A percentile compares a stretch with the other conserved stretches of the same genome.
Conservation (phyloP, 2,888 invertebrate species). For the Agrochola lychnidis region DNA sequence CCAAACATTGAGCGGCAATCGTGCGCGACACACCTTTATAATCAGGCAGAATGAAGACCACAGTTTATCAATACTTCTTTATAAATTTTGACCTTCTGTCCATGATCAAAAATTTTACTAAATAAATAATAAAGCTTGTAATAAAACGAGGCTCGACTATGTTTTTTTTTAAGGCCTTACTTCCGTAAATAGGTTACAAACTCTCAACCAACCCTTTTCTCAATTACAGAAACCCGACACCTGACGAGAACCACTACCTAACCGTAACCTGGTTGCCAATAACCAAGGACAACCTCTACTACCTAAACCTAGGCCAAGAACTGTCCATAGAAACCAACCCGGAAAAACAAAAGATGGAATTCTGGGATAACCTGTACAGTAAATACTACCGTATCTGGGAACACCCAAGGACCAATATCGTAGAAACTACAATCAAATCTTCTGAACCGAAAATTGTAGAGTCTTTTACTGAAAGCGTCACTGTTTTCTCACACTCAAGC, state of each 20-base stretch:
- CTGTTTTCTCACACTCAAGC: conserved; percentile 34
- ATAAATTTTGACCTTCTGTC: too few relatives aligned
- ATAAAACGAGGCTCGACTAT: too few relatives aligned
- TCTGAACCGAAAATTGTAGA: conserved; percentile 65
- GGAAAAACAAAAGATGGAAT: conserved; percentile 84
- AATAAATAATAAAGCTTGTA: too few relatives aligned
- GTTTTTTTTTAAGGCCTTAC: background rate
- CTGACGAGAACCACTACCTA: conserved; percentile 84
- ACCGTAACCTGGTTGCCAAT: conserved; percentile 85
- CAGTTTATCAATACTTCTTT: background rate
- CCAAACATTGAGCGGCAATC: too few relatives aligned
- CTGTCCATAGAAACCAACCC: conserved; percentile 79
- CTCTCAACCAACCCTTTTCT: conserved; percentile 2
- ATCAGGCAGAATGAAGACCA: too few relatives aligned
- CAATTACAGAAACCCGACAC: conserved; percentile 81
- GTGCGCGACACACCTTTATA: too few relatives aligned
- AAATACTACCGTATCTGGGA: conserved; percentile 86
- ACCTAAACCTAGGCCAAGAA: conserved; percentile 79
- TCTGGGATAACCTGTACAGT: conserved; percentile 84
- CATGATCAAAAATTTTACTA: too few relatives aligned
- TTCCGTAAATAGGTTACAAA: background rate
- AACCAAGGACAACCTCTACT: conserved; percentile 82
- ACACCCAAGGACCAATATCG: conserved; percentile 71
- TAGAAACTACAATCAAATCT: conserved; percentile 60
- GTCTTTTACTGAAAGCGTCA: conserved; percentile 40